phyloP scores from a whole-genome alignment of 30 jellyfish, hydroid and myxozoan genomes.

The Calvadosia cruxmelitensis region DNA sequence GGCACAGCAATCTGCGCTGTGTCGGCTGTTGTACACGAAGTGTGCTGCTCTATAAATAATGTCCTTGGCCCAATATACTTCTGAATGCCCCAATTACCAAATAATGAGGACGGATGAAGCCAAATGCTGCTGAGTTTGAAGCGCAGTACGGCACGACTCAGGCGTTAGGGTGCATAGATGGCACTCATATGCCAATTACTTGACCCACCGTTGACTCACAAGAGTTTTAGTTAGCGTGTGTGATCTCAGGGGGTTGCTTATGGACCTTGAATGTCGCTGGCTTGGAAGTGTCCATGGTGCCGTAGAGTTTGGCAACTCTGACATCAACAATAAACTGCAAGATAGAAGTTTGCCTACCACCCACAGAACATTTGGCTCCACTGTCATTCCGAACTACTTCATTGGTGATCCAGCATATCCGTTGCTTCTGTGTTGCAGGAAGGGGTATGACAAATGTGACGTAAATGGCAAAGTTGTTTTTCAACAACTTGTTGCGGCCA shows the following conservation, averaged over 20 bases:
- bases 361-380: neutral
- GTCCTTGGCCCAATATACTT: constrained; percentile 10
- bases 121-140: constrained; percentile 20
- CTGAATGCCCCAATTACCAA: constrained; percentile 1
- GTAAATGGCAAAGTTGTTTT: neutral
- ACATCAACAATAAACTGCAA: constrained; percentile 2
- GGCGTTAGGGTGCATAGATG: constrained; percentile 46
- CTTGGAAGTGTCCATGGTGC: constrained; percentile 30
- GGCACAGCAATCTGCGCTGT: constrained; percentile 10
- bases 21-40: constrained; percentile 10
- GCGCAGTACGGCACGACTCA: constrained; percentile 21
- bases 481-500: too few species aligned
- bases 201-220: constrained; percentile 20
- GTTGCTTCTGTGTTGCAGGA: neutral
- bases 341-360: neutral
- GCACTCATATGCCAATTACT: constrained; percentile 29
- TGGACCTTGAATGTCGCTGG: constrained; percentile 42
- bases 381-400: neutral
- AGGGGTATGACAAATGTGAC: neutral
- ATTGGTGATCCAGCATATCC: neutral
- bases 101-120: constrained; percentile 15
- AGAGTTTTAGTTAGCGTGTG: constrained; percentile 19
- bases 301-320: constrained; percentile 19
- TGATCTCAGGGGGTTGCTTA: constrained; percentile 21
- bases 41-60: constrained; percentile 15